Evolutionary conservation across 2,888 invertebrate species (phyloP), one percentile per base, ranked within the genome.

Genomic region (Hipparchia semele): DNA sequence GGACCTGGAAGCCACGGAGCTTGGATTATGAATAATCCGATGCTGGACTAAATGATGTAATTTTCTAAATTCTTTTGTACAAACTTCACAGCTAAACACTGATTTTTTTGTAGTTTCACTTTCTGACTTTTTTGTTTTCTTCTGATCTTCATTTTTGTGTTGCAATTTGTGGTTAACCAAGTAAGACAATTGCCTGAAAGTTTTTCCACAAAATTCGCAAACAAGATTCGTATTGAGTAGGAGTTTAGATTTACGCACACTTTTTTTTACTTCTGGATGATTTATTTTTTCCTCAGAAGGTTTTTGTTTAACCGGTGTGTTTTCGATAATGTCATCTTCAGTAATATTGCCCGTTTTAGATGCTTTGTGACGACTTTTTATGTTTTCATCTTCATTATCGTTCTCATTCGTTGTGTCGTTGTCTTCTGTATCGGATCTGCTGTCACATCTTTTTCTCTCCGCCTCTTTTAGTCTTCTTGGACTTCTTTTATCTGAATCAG

Each of bases 11-110:
- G 86, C 79, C 60, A 79, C 80, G 13, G 78, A 49, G 61, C 77
- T 79, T 46, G 87, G 82, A 76, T 90, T 90, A 73, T 94, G 94
- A 72, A 91, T 92, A 68, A 89, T 82, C 3, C 93, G 86, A 80
- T 94, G 94, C 77, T 94, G 93, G 60, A 92, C 94, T 73, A 94
- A 85, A 82, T 94, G 93, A 79, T 94, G 92, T 58, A 94, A 80
- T 80, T 92, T 93, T 67, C 94, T 86, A 71, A 94, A 94, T 75
- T 91, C 88, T 78, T 94, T 94, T 75, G 91, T 88, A 78, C 94
- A 94, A 56, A 91, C 84, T 79, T 94, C 94, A 77, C 94, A 94
- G 79, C 87, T 87, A 68, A 90, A 89, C 9, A 91, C 86, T 2
- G 87, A 81, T 78, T 85, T 87, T 10, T 75, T 83, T 1, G 77